A percentile compares a stretch with the other conserved stretches of the same genome.
These are phyloP conservation scores for Masticophis lateralis DNA, from an alignment of 2,797 vertebrate genomes.

Conservation along the genomic window DNA sequence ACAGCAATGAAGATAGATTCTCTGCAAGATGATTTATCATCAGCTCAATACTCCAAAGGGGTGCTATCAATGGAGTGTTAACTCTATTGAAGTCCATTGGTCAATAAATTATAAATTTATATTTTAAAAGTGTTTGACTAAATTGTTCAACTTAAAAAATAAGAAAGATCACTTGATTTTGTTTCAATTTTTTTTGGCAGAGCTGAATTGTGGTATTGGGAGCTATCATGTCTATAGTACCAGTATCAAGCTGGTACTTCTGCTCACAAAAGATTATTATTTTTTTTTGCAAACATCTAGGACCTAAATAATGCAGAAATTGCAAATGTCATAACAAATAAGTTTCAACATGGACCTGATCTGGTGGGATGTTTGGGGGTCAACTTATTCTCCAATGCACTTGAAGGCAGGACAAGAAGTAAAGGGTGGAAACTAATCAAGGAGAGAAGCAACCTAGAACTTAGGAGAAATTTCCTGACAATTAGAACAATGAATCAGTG, in stretches of 20 bases:
- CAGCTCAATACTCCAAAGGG: not conserved
- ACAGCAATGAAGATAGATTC: not conserved
- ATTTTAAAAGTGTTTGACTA: not conserved
- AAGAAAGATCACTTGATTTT: not conserved
- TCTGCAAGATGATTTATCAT: not conserved
- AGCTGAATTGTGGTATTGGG: not conserved
- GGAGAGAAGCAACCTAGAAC: not conserved
- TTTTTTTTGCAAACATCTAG: not conserved
- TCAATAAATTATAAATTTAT: not conserved
- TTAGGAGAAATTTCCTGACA: not conserved
- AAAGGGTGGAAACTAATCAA: not conserved
- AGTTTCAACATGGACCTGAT: not conserved
- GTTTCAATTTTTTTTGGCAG: not conserved
- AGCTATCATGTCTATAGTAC: not conserved
- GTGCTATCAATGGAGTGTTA: not conserved
- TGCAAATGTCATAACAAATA: not conserved
- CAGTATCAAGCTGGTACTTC: not conserved
- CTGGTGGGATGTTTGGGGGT: not conserved
- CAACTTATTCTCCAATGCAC: not conserved
- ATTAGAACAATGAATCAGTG: not conserved
- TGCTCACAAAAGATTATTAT: not conserved
- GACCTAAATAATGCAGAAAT: not conserved
- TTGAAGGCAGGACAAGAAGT: not conserved
- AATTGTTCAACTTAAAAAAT: not conserved
- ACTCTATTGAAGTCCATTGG: not conserved